Evolutionary conservation across 53 echinoderm and acorn worm genomes (phyloP).

Genomic region (Hippasteria phrygiana): DNA sequence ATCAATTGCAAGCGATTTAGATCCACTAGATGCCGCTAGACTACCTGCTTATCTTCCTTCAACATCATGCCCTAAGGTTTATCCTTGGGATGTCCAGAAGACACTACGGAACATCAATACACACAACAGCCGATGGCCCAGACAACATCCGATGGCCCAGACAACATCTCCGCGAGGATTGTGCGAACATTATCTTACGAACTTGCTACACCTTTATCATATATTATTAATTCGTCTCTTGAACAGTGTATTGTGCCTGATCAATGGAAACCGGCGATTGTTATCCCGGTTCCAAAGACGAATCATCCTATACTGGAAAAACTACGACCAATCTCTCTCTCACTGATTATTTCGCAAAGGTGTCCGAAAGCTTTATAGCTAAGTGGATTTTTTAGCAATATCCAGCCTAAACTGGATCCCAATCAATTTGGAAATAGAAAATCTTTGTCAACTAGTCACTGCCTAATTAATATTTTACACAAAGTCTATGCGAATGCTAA

Average conservation of each 20-base stretch:
- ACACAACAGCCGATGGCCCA: conserved; percentile 6
- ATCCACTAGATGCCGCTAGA: too few relatives aligned
- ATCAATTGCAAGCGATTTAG: too few relatives aligned
- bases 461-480: conserved; percentile 33
- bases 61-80: not conserved
- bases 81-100: not conserved
- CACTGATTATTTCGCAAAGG: conserved; percentile 34
- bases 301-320: not conserved
- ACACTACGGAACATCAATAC: not conserved
- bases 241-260: not conserved
- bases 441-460: conserved; percentile 22
- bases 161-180: not conserved
- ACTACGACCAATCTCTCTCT: conserved; percentile 21
- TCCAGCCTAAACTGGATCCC: conserved; percentile 26
- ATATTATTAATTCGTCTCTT: not conserved
- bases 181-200: not conserved
- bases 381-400: conserved; percentile 24
- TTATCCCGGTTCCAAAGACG: not conserved
- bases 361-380: conserved; percentile 23
- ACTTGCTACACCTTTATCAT: not conserved
- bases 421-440: conserved; percentile 35
- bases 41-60: too few relatives aligned
- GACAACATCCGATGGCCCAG: conserved; percentile 18
- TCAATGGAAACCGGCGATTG: conserved; percentile 30
- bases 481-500: not conserved